Evolutionary conservation across 2,113 vertebrate species (phyloP), one percentile per base, ranked within the genome.

Genomic region (Myocastor coypus): DNA sequence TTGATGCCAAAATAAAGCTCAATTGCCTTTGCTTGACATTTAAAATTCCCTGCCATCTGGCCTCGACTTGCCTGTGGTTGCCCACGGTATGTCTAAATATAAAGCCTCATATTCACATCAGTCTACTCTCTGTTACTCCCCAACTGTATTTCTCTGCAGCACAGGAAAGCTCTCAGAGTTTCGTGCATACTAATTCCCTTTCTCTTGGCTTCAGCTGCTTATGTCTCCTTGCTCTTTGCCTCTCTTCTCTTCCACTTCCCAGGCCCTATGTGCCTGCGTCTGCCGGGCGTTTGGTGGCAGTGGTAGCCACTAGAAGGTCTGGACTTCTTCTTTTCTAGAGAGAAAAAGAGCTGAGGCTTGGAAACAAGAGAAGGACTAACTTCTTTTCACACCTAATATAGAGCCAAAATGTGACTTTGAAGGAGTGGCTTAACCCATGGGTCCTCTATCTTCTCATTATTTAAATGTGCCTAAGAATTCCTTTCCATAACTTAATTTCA

Each of bases 41-140:
- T 97, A 94, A 97, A 93, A 59, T 85, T 94, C 92, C 92, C 66
- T 89, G 68, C 93, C 89, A 94, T 96, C 96, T 97, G 89, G 94
- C 93, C 93, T 94, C 64, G 87, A 93, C 75, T 92, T 94, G 46
- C 37, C 40, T 57, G 28, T 93, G 61, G 34, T 83, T 93, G 80
- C 85, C 85, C 83, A 40, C 57, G 77, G n/a, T 63, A 69, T 37
- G 46, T 78, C 64, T 94, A 91, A 92, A 82, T 78, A 85, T 61
- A 96, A 90, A 91, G 83, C n/a, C 42, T 86, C 57, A 69, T 13
- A 17, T 68, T 85, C 40, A 24, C 73, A 19, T 17, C 89, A 19
- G 55, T 84, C 91, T 96, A 42, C 78, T 86, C 34, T 28, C 40
- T 78, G 32, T 91, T 77, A 81, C 28, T 19, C 68, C 13, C 50